Evolutionary conservation across 2,113 vertebrate species (phyloP), one percentile per base, ranked within the genome.

Genomic region (Burhinus bistriatus): DNA sequence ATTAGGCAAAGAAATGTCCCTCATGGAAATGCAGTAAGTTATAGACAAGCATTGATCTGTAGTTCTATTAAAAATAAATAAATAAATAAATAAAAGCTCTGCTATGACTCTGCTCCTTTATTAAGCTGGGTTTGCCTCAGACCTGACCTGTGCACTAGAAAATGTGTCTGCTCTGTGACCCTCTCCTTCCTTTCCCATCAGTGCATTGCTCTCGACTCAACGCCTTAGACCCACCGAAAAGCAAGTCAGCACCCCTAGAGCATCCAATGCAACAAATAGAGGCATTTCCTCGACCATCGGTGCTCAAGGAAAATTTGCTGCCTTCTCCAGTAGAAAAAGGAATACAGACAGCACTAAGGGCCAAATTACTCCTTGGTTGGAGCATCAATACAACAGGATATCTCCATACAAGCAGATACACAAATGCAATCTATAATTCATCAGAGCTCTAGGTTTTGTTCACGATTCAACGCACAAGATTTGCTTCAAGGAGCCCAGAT

Each of bases 211-310:
- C 47, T 26, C 22, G 0, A 3, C 55, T 27, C 38, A 13, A 15
- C 6, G 2, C 57, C 57, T 45, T 13, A 8, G 2, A 21, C 21
- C 8, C 42, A 16, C 49, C 19, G 20, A 25, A 30, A 34, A 64
- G 47, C 12, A 22, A 40, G 15, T 25, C 23, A 32, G 49, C 1
- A 22, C 47, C 40, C 29, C 19, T n/a, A 13, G 1, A 15, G 49
- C 0, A 1, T 29, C 55, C 6, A 0, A 14, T 15, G 30, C 30
- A 32, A 49, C 47, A 10, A 49, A 49, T n/a, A 15, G 22, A 27
- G 26, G 12, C 17, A 6, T 40, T 49, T 55, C 26, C 57, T 40
- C 32, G 8, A 11, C 2, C 1, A 5, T 3, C 49, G 21, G 21
- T 6, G 21, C 47, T 5, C 47, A 49, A 11, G 47, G 58, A 47